These are phyloP conservation scores for Hirtodrosophila confusa DNA, from an alignment of 2,888 invertebrate genomes.

Conservation along the genomic window DNA sequence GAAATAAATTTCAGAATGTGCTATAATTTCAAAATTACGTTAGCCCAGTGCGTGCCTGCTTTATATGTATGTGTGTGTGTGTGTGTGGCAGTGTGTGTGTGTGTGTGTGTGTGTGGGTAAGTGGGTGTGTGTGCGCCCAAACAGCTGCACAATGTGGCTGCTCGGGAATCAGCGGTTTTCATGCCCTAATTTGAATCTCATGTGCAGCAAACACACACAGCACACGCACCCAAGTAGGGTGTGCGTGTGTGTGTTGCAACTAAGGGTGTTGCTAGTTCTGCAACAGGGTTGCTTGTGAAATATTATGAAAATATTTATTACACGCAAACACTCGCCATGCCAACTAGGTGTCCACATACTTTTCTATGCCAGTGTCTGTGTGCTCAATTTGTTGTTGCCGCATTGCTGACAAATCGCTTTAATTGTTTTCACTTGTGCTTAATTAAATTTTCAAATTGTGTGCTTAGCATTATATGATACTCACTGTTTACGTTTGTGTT, in stretches of 20 bases:
- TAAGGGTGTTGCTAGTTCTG: conserved; percentile 15
- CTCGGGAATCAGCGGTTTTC: conserved; percentile 32
- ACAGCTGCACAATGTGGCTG: conserved; percentile 23
- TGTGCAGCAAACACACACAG: conserved; percentile 22
- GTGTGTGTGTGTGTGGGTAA: conserved; percentile 20
- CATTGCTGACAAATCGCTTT: conserved; percentile 56
- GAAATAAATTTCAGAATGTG: conserved; percentile 71
- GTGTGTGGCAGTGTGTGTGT: conserved; percentile 2
- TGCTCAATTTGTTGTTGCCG: conserved; percentile 34
- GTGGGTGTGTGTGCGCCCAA: conserved; percentile 20
- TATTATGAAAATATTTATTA: conserved; percentile 69
- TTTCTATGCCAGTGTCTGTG: conserved; percentile 5
- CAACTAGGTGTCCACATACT: conserved; percentile 17
- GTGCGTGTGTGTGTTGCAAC: conserved; percentile 4
- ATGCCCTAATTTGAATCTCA: conserved; percentile 57
- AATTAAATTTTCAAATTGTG: conserved; percentile 66
- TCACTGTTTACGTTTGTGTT: conserved; percentile 16
- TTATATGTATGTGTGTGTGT: conserved; percentile 22
- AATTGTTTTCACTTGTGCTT: conserved; percentile 66
- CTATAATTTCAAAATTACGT: conserved; percentile 68
- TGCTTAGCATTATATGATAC: conserved; percentile 37
- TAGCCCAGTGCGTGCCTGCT: conserved; percentile 21
- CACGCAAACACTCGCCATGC: conserved; percentile 47
- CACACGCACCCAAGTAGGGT: conserved; percentile 10
- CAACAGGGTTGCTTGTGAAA: conserved; percentile 52